Evolutionary conservation across 2,797 vertebrate genomes (phyloP).

Genomic region (Sparidentex hasta): DNA sequence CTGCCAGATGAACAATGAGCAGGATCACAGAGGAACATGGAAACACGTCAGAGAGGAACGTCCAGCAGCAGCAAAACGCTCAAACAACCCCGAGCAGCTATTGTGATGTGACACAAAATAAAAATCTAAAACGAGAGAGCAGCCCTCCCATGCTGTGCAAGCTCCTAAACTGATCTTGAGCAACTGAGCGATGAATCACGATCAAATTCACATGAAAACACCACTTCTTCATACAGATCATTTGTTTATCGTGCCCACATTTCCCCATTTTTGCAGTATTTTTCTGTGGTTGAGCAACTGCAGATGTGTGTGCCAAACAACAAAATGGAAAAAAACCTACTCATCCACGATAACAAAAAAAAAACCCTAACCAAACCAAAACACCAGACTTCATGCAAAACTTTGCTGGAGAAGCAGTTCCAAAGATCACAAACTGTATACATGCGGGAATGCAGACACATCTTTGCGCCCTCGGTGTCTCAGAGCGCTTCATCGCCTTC

Average conservation of each 20-base stretch:
- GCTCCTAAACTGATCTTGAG: background rate
- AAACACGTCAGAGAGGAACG: constrained; percentile 8
- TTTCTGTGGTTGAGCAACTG: constrained; percentile 74
- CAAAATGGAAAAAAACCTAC: constrained; percentile 51
- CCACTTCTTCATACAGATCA: background rate
- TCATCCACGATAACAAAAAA: constrained; percentile 70
- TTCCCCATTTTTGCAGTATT: constrained; percentile 61
- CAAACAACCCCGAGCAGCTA: background rate
- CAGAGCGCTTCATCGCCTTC: constrained; percentile 4
- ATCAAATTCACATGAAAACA: constrained; percentile 34
- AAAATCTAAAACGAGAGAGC: background rate
- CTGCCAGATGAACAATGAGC: background rate
- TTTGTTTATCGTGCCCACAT: constrained; percentile 52
- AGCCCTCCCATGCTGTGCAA: background rate
- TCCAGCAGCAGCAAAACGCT: background rate
- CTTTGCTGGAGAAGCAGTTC: constrained; percentile 18
- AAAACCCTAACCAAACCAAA: too few species aligned
- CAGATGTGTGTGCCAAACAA: constrained; percentile 79
- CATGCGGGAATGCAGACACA: background rate
- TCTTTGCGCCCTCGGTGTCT: background rate
- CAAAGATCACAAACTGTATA: constrained; percentile 19
- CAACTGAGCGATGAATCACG: constrained; percentile 10
- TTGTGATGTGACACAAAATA: background rate
- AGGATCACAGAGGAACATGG: background rate
- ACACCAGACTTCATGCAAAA: constrained; percentile 67